Evolutionary conservation across 2,888 invertebrate genomes (phyloP), one percentile per base, ranked within the genome.

Genomic region (Melitaea athalia): DNA sequence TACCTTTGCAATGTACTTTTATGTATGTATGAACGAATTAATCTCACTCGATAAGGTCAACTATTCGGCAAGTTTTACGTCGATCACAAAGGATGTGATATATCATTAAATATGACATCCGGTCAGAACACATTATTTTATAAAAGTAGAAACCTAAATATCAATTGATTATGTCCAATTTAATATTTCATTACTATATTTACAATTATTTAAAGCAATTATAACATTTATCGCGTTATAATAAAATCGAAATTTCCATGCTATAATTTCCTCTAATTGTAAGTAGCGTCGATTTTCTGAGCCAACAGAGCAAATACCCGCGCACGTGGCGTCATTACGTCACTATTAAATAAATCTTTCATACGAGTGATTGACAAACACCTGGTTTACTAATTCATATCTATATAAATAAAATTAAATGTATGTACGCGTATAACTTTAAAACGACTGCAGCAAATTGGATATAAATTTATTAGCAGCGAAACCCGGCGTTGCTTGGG

Each of bases 231-330:
- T 15, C 10, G 17, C 17, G 2, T 24, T 24, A 24, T 3, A 11
- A 52, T 52, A 52, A 52, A 52, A 12, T 24, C 52, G 5, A 52
- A 52, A 24, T 52, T 52, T 52, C 17, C 3, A 4, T 52, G 24
- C 17, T 45, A 53, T 47, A 17, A 17, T 59, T 49, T 55, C n/a
- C 31, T 0, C 55, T 64, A 24, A 24, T 24, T 24, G 24, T 24
- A 52, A 63, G 15, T 59, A 70, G 68, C 70, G 57, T 74, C 72
- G 72, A 81, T 81, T 82, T 82, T 72, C 80, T 79, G 81, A 80
- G 71, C 74, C 84, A 83, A 78, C 79, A 81, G 87, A 87, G 84
- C 87, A 82, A 52, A 77, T 59, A 79, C 73, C 81, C 79, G 71
- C 85, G 70, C 85, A 82, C 83, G 85, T 80, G 85, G 71, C 79